A percentile compares a stretch with the other conserved stretches of the same genome.
phyloP scores from a whole-genome alignment of 30 jellyfish, hydroid and myxozoan species.

The Nemopilema nomurai region DNA sequence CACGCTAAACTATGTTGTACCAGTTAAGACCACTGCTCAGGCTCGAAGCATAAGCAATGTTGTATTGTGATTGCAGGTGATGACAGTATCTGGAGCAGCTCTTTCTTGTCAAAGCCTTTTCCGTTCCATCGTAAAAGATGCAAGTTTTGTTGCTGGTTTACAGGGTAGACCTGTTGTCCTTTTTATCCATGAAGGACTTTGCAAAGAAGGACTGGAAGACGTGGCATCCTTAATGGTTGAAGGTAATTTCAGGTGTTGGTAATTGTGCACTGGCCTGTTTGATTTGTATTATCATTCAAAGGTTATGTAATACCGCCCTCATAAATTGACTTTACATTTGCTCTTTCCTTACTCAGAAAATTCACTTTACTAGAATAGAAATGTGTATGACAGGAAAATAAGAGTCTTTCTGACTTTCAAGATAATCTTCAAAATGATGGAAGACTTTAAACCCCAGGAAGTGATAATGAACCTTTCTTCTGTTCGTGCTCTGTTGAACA shows the following conservation, averaged over 20 bases:
- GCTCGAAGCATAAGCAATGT: not conserved
- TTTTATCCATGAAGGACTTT: slow-evolving; percentile 50
- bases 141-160: slow-evolving; percentile 75
- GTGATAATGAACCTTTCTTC: too few relatives aligned
- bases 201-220: slow-evolving; percentile 47
- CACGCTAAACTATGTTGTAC: not conserved
- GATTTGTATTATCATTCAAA: too few relatives aligned
- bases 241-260: slow-evolving; percentile 34
- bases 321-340: too few relatives aligned
- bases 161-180: slow-evolving; percentile 65
- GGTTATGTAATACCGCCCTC: too few relatives aligned
- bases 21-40: not conserved
- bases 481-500: too few relatives aligned
- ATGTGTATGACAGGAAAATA: too few relatives aligned
- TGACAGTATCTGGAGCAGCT: slow-evolving; percentile 22
- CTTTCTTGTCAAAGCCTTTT: slow-evolving; percentile 1
- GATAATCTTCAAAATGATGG: too few relatives aligned
- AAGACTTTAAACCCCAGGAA: too few relatives aligned
- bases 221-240: slow-evolving; percentile 60
- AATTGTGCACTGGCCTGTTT: too few relatives aligned
- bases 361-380: too few relatives aligned
- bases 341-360: too few relatives aligned
- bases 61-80: slow-evolving; percentile 4
- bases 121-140: slow-evolving; percentile 61
- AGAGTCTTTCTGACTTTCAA: too few relatives aligned